These are phyloP conservation scores for Trinorchestia longiramus DNA, from an alignment of 1,140 invertebrate genomes.

Conservation along the genomic window DNA sequence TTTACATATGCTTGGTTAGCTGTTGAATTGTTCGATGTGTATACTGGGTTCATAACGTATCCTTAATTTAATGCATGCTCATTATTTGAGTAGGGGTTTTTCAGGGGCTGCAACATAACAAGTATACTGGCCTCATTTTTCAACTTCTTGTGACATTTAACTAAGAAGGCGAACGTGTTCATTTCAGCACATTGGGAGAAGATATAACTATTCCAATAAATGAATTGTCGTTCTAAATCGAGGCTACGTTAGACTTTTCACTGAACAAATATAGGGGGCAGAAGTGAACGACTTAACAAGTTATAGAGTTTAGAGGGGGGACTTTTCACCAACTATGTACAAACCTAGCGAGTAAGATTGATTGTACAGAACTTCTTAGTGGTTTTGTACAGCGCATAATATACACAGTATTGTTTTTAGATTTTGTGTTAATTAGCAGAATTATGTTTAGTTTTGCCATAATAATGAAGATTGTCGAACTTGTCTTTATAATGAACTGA, in stretches of 20 bases:
- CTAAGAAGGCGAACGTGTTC: neutral
- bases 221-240: neutral
- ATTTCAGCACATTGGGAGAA: neutral
- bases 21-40: neutral
- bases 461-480: neutral
- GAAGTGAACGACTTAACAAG: neutral
- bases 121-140: neutral
- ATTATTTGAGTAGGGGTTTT: too few species aligned
- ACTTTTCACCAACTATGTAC: constrained; percentile 24
- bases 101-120: neutral
- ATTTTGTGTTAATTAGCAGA: neutral
- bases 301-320: neutral
- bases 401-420: neutral
- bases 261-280: neutral
- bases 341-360: constrained; percentile 30
- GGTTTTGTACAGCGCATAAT: neutral
- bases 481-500: neutral
- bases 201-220: neutral
- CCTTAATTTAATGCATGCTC: too few species aligned
- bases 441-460: neutral
- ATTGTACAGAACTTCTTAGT: constrained; percentile 31
- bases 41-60: neutral
- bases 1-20: neutral
- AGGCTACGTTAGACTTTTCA: neutral
- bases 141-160: neutral